Percentiles rank a stretch among this genome's conserved stretches.
Conservation (phyloP, 2,888 invertebrate species). For the Cynaeus angustus region DNA sequence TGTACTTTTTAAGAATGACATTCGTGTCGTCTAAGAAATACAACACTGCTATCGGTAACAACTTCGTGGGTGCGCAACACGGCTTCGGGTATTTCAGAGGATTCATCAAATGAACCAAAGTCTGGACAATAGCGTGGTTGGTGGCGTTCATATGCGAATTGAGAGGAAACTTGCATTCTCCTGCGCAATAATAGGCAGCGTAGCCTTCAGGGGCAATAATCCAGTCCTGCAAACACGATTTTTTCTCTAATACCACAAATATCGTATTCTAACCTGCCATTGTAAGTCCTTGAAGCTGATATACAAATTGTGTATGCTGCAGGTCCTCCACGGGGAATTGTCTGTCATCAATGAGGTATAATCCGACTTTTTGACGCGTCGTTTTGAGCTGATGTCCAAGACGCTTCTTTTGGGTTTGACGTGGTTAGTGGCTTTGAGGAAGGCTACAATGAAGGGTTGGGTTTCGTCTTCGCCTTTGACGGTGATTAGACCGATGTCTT, state of each 20-base stretch:
- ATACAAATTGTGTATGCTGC: constrained; percentile 92
- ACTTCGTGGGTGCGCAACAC: constrained; percentile 93
- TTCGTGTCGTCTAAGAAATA: constrained; percentile 94
- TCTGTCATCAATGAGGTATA: constrained; percentile 71
- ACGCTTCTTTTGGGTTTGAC: constrained; percentile 76
- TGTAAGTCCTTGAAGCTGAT: constrained; percentile 93
- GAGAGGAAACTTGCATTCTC: constrained; percentile 94
- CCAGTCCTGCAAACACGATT: constrained; percentile 87
- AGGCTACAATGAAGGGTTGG: constrained; percentile 95
- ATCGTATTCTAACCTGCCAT: constrained; percentile 81
- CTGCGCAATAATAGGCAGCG: constrained; percentile 94
- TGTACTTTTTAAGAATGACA: constrained; percentile 91
- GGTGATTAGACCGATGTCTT: constrained; percentile 89
- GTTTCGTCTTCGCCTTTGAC: constrained; percentile 85
- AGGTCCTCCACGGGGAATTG: constrained; percentile 75
- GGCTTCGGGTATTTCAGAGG: constrained; percentile 91
- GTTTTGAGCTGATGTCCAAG: constrained; percentile 75
- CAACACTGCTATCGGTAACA: constrained; percentile 90
- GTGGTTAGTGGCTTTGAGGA: constrained; percentile 79
- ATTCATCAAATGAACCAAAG: constrained; percentile 89
- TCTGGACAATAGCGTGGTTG: constrained; percentile 97
- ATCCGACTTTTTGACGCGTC: constrained; percentile 73
- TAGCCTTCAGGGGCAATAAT: constrained; percentile 97
- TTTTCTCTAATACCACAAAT: too few relatives aligned
- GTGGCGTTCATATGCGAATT: constrained; percentile 96